Evolutionary conservation across 2,113 vertebrate species (phyloP).

Genomic region (Platysternon megacephalum): DNA sequence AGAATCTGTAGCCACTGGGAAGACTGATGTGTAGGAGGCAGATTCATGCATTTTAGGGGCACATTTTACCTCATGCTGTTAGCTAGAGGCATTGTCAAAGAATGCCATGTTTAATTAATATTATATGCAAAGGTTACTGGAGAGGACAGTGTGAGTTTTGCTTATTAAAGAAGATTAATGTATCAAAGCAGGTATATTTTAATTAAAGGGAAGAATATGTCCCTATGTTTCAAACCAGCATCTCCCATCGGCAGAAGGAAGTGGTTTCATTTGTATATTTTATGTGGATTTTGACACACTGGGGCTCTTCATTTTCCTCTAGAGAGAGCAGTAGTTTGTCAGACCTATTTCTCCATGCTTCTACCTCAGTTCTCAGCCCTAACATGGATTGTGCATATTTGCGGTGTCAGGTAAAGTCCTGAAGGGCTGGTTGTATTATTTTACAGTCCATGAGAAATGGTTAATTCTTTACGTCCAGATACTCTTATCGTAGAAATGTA

Average conservation of each 20-base stretch:
- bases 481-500: neutral
- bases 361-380: neutral
- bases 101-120: slow-evolving; percentile 52
- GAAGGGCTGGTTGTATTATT: rapidly evolving
- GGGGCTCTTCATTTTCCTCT: neutral
- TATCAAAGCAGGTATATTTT: slow-evolving; percentile 12
- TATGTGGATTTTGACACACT: neutral
- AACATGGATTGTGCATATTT: rapidly evolving
- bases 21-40: neutral
- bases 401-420: neutral
- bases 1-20: neutral
- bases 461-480: neutral
- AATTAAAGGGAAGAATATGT: neutral
- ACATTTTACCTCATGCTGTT: slow-evolving; percentile 9
- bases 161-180: slow-evolving; percentile 1
- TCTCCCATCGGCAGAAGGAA: neutral
- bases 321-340: neutral
- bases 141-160: slow-evolving; percentile 5
- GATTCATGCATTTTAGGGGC: neutral
- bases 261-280: rapidly evolving
- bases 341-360: neutral
- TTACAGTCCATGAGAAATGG: neutral
- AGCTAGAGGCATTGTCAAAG: neutral
- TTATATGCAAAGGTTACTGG: neutral
- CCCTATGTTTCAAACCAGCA: neutral